Conservation (phyloP, 2,797 vertebrate species). For the Micrastur ruficollis region DNA sequence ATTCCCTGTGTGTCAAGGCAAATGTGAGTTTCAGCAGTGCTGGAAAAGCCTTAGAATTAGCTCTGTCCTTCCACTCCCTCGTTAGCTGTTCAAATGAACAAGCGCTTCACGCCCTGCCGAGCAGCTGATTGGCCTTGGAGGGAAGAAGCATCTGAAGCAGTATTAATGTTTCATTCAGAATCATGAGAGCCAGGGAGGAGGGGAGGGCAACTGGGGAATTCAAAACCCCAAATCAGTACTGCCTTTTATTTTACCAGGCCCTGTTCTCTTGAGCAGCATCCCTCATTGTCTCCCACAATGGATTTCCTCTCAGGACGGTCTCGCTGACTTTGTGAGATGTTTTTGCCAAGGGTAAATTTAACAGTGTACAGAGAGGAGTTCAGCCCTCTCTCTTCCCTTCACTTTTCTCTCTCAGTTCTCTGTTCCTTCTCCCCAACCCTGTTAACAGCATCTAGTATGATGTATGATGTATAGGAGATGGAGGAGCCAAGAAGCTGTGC, state of each 20-base stretch:
- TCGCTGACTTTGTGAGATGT: neutral
- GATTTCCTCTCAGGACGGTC: neutral
- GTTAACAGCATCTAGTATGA: neutral
- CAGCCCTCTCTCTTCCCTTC: neutral
- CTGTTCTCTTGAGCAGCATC: neutral
- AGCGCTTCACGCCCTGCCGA: constrained; percentile 46
- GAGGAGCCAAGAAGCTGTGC: neutral
- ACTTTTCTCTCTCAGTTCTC: neutral
- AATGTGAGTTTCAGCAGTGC: neutral
- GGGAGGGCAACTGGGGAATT: constrained; percentile 1
- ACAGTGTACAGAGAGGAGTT: neutral
- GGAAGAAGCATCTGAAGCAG: constrained; percentile 59
- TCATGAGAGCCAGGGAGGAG: constrained; percentile 21
- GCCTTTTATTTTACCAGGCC: neutral
- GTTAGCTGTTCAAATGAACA: constrained; percentile 49
- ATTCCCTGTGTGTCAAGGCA: constrained; percentile 18
- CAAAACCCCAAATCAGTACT: neutral
- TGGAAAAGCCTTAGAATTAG: constrained; percentile 10
- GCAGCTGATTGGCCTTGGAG: constrained; percentile 66
- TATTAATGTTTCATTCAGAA: constrained; percentile 65
- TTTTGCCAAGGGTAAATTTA: neutral
- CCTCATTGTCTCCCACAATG: neutral
- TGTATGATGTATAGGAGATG: neutral
- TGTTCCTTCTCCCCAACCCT: neutral
- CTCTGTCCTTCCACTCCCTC: constrained; percentile 9